Evolutionary conservation across 2,113 vertebrate genomes (phyloP).

Genomic region (Chinchilla lanigera): DNA sequence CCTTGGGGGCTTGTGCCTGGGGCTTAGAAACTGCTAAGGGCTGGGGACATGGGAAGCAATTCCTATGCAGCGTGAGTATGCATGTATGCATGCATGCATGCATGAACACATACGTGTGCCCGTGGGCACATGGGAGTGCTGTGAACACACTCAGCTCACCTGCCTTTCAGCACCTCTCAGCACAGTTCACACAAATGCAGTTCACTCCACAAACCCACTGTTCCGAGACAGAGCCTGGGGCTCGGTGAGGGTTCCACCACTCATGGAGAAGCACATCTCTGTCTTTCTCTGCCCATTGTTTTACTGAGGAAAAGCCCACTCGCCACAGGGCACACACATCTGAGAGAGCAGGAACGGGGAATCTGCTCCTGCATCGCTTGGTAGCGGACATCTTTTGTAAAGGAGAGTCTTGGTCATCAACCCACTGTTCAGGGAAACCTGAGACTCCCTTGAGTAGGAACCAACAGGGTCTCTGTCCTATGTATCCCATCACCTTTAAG

Average conservation of each 20-base stretch:
- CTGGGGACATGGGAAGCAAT: not conserved
- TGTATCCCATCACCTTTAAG: not conserved
- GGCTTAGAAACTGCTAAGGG: not conserved
- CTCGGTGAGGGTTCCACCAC: not conserved
- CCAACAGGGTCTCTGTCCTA: too few relatives aligned
- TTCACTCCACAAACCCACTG: not conserved
- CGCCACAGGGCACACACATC: accelerated
- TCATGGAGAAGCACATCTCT: not conserved
- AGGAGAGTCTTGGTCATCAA: not conserved
- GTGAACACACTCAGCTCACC: not conserved
- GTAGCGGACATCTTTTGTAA: not conserved
- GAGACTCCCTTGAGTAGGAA: not conserved
- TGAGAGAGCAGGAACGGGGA: accelerated
- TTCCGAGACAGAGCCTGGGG: not conserved
- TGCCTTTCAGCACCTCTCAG: not conserved
- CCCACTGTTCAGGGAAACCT: not conserved
- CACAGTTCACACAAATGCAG: not conserved
- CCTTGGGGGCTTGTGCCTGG: not conserved
- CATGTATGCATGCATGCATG: not conserved
- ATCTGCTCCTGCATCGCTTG: accelerated
- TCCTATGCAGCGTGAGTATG: not conserved
- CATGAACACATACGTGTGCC: not conserved
- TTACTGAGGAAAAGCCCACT: not conserved
- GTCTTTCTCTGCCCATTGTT: not conserved
- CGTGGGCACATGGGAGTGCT: too few relatives aligned